phyloP scores from a whole-genome alignment of 2,113 vertebrate species.

The Hippocampus zosterae region DNA sequence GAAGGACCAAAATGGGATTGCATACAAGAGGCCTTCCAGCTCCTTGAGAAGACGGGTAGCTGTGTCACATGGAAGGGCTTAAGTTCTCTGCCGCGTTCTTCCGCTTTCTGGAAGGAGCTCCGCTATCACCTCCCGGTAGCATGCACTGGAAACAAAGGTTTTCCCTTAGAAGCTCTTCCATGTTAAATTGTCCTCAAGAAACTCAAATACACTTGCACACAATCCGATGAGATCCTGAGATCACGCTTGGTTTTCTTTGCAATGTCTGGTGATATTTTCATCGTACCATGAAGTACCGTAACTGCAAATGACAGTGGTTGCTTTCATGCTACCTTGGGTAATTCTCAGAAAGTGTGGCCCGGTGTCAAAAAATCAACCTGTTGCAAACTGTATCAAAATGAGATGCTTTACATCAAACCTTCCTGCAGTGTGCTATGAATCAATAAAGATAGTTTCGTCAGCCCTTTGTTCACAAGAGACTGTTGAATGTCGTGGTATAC shows the following conservation, averaged over 20 bases:
- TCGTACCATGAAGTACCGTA: not conserved
- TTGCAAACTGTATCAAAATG: no score
- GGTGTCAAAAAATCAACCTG: no score
- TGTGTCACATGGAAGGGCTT: conserved; percentile 77
- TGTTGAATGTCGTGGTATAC: no score
- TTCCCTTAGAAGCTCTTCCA: conserved; percentile 3
- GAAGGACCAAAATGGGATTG: conserved; percentile 20
- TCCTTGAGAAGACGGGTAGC: conserved; percentile 71
- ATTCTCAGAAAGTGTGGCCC: no score
- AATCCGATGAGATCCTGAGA: not conserved
- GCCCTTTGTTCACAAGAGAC: no score
- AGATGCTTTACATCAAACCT: no score
- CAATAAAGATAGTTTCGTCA: no score
- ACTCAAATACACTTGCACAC: not conserved
- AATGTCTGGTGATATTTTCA: not conserved
- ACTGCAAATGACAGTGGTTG: not conserved
- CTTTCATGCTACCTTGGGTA: no score
- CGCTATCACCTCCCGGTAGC: conserved; percentile 78
- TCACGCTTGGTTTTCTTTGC: not conserved
- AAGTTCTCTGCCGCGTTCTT: conserved; percentile 64
- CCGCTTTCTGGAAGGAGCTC: conserved; percentile 86
- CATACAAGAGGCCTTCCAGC: conserved; percentile 74
- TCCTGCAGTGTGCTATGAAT: no score
- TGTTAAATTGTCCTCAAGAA: not conserved
- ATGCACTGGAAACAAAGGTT: not conserved